phyloP scores from a whole-genome alignment of 2,797 vertebrate species.

The Discoglossus pictus region DNA sequence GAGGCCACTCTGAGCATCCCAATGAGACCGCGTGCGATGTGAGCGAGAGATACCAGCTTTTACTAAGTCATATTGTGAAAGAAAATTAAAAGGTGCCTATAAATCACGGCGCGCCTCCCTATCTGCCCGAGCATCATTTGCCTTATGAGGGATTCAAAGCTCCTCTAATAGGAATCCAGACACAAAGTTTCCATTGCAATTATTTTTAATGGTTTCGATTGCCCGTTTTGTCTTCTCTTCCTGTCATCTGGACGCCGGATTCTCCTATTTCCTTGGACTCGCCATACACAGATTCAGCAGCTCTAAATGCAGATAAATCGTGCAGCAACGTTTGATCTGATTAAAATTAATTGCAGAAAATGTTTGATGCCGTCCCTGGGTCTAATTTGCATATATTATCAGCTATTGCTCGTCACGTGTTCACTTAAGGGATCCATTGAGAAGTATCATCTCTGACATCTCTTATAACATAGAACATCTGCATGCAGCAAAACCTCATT shows the following conservation, averaged over 20 bases:
- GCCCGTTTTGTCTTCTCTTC: neutral
- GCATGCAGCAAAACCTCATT: no score
- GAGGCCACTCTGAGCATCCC: no score
- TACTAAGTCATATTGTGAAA: neutral
- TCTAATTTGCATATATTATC: constrained; percentile 17
- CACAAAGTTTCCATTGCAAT: constrained; percentile 8
- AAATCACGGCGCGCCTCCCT: neutral
- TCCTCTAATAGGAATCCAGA: neutral
- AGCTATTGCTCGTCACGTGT: neutral
- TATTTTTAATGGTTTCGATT: constrained; percentile 8
- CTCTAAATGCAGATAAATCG: neutral
- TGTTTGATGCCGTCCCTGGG: neutral
- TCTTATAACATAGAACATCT: no score
- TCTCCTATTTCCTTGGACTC: neutral
- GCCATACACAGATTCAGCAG: neutral
- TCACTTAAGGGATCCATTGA: no score
- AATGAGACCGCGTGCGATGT: no score
- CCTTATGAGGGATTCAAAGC: neutral
- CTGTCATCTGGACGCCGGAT: neutral
- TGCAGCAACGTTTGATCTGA: constrained; percentile 3
- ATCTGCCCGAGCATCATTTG: neutral
- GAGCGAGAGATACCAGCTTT: neutral
- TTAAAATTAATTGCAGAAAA: constrained; percentile 15
- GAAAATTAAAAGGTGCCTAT: neutral
- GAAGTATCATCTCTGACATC: no score